Base-by-base conservation (phyloP, 2,113 vertebrate genomes). In the Pipra filicauda region DNA sequence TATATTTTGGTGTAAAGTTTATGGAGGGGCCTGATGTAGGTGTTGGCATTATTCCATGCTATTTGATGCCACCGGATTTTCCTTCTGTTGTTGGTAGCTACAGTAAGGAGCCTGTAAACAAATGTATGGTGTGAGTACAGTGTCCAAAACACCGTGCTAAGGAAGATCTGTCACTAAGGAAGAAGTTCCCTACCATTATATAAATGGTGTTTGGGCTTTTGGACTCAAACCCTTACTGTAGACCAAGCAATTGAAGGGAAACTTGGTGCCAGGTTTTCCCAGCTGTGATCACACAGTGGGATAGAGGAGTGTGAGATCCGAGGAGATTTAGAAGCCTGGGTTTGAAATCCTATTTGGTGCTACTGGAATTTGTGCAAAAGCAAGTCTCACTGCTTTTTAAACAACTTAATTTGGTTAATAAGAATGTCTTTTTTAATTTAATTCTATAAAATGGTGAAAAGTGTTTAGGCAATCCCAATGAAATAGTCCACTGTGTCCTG, bases 111-210 rank as follows among this genome's bases (percentile, higher is more conserved):
- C 23, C 27, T 74, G 28, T 62, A 18, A 37, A 12, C 24, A 17
- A 54, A 14, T 66, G 11, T 54, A 1, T 44, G 31, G 22, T n/a
- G 33, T 52, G 41, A 3, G 1, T 39, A 33, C 0, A 0, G 10
- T 76, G 76, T 35, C 30, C 64, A 43, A 30, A 78, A 33, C 1
- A 0, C 58, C 0, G 0, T 22, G 48, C 66, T 59, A 15, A 16
- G 19, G 61, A 66, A 22, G 54, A 76, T 41, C 51, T 54, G 39
- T 43, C n/a, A 11, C 43, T 58, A 12, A 65, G 33, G 49, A 76
- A 51, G 44, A 43, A 55, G 26, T 77, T 80, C 10, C 17, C 15
- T 72, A 31, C 43, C 12, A 17, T 35, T 8, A 15, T 33, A 30
- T 24, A 61, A 73, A 48, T 73, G n/a, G 8, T 35, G 13, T 43